Evolutionary conservation across 2,113 vertebrate genomes (phyloP).

Genomic region (Heloderma charlesbogerti): DNA sequence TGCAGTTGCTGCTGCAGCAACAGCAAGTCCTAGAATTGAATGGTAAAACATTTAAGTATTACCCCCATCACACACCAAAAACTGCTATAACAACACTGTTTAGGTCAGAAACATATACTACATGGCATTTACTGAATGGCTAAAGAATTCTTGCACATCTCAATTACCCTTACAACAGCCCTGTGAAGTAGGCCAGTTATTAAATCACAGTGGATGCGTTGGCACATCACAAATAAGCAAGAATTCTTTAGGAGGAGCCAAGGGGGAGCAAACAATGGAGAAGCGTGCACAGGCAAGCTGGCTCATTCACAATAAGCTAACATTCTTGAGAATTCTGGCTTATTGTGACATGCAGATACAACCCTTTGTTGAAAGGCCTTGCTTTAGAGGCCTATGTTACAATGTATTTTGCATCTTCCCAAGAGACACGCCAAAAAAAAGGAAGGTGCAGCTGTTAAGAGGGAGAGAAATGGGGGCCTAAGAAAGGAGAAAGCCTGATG

Average conservation of each 20-base stretch:
- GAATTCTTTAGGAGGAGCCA: too few species aligned
- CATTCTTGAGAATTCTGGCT: too few species aligned
- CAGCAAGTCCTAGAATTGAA: not conserved
- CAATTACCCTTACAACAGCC: not conserved
- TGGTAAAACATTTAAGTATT: not conserved
- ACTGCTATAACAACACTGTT: not conserved
- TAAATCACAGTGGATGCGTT: not conserved
- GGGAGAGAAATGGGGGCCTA: not conserved
- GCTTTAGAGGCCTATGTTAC: not conserved
- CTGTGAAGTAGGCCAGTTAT: not conserved
- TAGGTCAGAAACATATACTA: not conserved
- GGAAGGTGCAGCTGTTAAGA: not conserved
- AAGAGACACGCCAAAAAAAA: not conserved
- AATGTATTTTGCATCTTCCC: not conserved
- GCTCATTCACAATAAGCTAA: too few species aligned
- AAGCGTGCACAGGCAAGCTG: too few species aligned
- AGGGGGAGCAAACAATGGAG: too few species aligned
- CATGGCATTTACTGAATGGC: not conserved
- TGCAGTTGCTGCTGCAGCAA: too few species aligned
- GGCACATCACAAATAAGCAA: too few species aligned
- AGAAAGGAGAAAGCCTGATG: not conserved
- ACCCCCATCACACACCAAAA: not conserved
- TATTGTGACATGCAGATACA: too few species aligned
- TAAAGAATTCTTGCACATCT: not conserved
- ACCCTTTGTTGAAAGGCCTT: too few species aligned